Evolutionary conservation across 2,797 vertebrate genomes (phyloP), one percentile per base, ranked within the genome.

Genomic region (Sebastes oblongus): DNA sequence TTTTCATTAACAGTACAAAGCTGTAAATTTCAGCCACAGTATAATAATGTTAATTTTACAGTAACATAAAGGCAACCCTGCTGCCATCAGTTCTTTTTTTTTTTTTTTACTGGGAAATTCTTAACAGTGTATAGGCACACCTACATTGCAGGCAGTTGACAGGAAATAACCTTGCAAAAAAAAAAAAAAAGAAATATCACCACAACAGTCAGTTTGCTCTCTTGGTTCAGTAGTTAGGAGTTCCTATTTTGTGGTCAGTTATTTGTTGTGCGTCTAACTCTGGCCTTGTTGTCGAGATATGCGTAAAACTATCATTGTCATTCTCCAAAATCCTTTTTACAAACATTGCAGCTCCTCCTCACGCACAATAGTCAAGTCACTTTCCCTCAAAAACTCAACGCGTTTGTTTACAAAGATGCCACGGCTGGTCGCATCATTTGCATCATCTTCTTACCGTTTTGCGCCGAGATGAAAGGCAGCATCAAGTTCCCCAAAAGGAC

Each of bases 371-470:
- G 85, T 82, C 86, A 85, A 85, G 88, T 89, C 90, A 84, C 89
- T 82, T 88, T 81, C 70, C 72, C 65, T 70, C 54, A 56, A 42
- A 42, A 42, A 56, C 12, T 66, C 36, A 64, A 25, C 66, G 80
- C 73, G 61, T 52, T n/a, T 71, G 76, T 82, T 78, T 81, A 76
- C 86, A 72, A 22, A 27, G 3, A 75, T 69, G 74, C 39, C 73
- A 59, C 1, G 79, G 71, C 39, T 72, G 81, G 73, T 73, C 83
- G 81, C 82, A 83, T 84, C 82, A 83, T 84, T 86, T 86, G 84
- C 67, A 42, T 42, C 39, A 16, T 42, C 67, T 75, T 59, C 96
- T 96, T 96, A 96, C 96, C 96, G 94, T 95, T 96, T 80, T 96
- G 96, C 66, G 95, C 91, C 71, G 90, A 92, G 88, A 76, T 84